Percentiles rank a stretch among this genome's conserved stretches.
phyloP scores from a whole-genome alignment of 2,797 vertebrate genomes.

The Enteromius anoplus region DNA sequence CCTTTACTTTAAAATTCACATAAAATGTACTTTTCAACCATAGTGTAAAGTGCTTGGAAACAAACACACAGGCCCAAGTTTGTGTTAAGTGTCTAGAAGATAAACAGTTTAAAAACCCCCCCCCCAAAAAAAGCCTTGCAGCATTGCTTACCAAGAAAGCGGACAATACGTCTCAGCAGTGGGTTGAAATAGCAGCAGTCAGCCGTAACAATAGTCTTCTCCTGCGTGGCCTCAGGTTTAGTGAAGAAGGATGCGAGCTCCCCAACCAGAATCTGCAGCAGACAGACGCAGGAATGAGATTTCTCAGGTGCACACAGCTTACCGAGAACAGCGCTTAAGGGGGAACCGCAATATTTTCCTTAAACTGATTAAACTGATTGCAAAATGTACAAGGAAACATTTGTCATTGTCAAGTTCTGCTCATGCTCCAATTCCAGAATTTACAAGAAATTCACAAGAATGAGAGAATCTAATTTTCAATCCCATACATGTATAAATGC shows the following conservation, averaged over 20 bases:
- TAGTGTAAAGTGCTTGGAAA: not conserved
- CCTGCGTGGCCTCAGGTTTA: slow-evolving; percentile 77
- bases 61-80: not conserved
- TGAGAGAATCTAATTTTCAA: slow-evolving; percentile 30
- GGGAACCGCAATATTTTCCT: slow-evolving; percentile 12
- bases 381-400: slow-evolving; percentile 3
- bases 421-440: not conserved
- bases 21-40: not conserved
- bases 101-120: not conserved
- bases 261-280: slow-evolving; percentile 85
- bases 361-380: slow-evolving; percentile 20
- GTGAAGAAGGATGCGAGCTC: slow-evolving; percentile 86
- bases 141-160: slow-evolving; percentile 85
- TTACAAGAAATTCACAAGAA: not conserved
- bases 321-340: slow-evolving; percentile 3
- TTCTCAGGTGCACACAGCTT: slow-evolving; percentile 4
- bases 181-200: slow-evolving; percentile 93
- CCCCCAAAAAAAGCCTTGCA: not conserved
- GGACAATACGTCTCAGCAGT: slow-evolving; percentile 86
- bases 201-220: slow-evolving; percentile 88
- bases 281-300: slow-evolving; percentile 13
- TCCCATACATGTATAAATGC: slow-evolving; percentile 29
- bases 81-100: not conserved
- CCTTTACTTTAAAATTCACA: not conserved
- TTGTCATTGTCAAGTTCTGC: slow-evolving; percentile 24